These are phyloP conservation scores for Pelodytes ibericus DNA, from an alignment of 2,797 vertebrate genomes.

Conservation along the genomic window DNA sequence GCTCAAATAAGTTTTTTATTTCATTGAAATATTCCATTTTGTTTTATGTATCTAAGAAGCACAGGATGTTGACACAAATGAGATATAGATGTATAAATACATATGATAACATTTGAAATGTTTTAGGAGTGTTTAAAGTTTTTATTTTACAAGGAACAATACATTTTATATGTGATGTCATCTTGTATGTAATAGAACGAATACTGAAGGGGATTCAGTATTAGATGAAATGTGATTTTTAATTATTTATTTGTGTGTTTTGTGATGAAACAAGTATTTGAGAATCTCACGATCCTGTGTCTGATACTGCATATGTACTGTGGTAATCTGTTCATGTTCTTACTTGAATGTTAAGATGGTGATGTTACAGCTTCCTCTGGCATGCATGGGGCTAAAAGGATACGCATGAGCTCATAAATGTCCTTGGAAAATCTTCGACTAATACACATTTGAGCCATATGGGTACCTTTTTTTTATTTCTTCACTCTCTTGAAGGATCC, in stretches of 20 bases:
- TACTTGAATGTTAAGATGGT: constrained; percentile 26
- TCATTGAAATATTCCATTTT: no score
- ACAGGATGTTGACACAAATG: background rate
- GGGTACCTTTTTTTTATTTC: background rate
- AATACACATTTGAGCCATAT: constrained; percentile 13
- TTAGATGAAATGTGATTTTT: constrained; percentile 14
- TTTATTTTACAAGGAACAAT: background rate
- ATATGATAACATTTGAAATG: background rate
- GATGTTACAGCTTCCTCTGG: constrained; percentile 19
- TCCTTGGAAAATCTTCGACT: background rate
- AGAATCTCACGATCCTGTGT: constrained; percentile 1
- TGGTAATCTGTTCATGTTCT: constrained; percentile 5
- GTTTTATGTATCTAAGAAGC: background rate
- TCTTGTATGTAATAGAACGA: background rate
- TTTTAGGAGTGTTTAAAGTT: background rate
- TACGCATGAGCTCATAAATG: constrained; percentile 30
- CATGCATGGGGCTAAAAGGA: constrained; percentile 33
- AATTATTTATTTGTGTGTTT: constrained; percentile 8
- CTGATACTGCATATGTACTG: constrained; percentile 10
- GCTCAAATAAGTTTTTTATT: no score
- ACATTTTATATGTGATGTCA: background rate
- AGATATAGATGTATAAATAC: no score
- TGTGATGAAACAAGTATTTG: background rate
- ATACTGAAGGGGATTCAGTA: background rate
- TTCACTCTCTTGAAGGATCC: background rate